Evolutionary conservation across 2,113 vertebrate genomes (phyloP).

Genomic region (Aythya baeri): DNA sequence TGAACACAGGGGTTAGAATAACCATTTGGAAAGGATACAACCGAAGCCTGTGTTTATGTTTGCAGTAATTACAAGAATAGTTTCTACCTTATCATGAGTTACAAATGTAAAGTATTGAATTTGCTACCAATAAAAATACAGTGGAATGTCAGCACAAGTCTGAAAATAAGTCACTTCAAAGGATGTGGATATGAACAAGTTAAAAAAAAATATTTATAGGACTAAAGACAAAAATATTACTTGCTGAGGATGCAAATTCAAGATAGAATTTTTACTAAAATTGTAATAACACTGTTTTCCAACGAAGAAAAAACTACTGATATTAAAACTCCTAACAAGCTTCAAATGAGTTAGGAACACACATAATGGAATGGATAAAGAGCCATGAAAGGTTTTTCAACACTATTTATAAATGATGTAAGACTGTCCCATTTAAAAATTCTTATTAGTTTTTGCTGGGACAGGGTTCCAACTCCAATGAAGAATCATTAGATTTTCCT

Average conservation of each 20-base stretch:
- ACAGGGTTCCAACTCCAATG: not conserved
- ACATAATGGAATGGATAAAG: not conserved
- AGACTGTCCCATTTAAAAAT: not conserved
- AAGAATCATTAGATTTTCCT: not conserved
- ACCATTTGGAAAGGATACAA: not conserved
- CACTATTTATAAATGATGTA: not conserved
- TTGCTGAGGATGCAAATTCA: not conserved
- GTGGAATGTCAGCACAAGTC: not conserved
- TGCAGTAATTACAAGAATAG: not conserved
- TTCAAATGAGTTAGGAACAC: not conserved
- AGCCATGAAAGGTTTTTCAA: not conserved
- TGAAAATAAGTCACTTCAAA: constrained; percentile 3
- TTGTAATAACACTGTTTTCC: not conserved
- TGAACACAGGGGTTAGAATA: not conserved
- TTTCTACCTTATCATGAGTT: not conserved
- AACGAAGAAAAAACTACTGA: not conserved
- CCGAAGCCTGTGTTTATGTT: not conserved
- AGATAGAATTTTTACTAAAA: not conserved
- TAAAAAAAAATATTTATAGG: not conserved
- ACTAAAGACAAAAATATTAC: not conserved
- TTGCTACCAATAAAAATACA: not conserved
- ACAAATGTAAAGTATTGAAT: constrained; percentile 12
- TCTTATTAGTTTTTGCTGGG: not conserved
- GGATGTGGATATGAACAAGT: not conserved
- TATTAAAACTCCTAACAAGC: not conserved